Base-by-base conservation (phyloP, 2,113 vertebrate species). In the Gallinago jamesoni region DNA sequence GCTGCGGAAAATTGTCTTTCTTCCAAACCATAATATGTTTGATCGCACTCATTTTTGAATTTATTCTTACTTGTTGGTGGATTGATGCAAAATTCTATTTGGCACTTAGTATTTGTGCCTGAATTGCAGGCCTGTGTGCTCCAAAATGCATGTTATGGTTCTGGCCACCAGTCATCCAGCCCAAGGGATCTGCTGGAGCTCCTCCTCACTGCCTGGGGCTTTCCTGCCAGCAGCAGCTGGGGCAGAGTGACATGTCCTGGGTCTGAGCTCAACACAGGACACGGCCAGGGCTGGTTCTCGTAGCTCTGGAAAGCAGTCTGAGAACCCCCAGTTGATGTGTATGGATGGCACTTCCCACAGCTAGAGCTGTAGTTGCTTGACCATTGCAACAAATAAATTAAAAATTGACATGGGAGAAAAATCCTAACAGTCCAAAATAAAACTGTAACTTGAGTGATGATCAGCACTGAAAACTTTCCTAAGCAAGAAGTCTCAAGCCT, bases 391-490 rank as follows among this genome's bases (percentile, higher is more conserved):
- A 67, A 78, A 48, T 13, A n/a, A 52, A 84, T 33, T 6, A 66
- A 60, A 82, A 20, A 53, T 0, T 18, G 28, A 24, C 0, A 0
- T 9, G 6, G n/a, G 35, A 47, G 30, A 67, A 57, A 78, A 77
- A n/a, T 7, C 1, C 0, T 39, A 39, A 68, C 10, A 64, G 52
- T 78, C 21, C 30, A 45, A 79, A 77, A 56, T 23, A 76, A 84
- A 69, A 19, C 3, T 53, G 35, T 45, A 43, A 30, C 11, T 21
- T 24, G 5, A 63, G 24, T 22, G 43, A 56, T 48, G 53, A 33
- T 37, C 86, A 87, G 27, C 64, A 47, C 0, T 0, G 14, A 12
- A 24, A 43, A 18, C 45, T 11, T 8, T 66, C 57, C 43, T 56
- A 69, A 62, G 14, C 45, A 59, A 69, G 30, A 39, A 88, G 22